A percentile compares a stretch with the other conserved stretches of the same genome.
These are phyloP conservation scores for Liodrosophila aerea DNA, from an alignment of 2,888 invertebrate species.

Conservation along the genomic window DNA sequence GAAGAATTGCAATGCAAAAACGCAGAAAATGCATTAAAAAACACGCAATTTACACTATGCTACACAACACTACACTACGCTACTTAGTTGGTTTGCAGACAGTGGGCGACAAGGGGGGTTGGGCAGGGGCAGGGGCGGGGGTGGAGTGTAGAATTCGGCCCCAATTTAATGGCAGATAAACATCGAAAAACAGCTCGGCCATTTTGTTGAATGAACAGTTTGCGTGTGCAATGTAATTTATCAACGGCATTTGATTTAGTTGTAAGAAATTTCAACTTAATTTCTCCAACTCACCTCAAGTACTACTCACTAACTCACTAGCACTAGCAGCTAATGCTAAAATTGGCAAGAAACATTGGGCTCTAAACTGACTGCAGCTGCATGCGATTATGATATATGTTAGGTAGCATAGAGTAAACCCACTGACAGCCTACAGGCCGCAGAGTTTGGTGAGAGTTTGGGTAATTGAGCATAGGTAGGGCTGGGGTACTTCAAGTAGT, in stretches of 20 bases:
- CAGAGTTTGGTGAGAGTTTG: too few relatives aligned
- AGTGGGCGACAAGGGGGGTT: too few relatives aligned
- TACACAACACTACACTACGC: too few relatives aligned
- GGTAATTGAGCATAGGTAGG: too few relatives aligned
- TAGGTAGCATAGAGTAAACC: too few relatives aligned
- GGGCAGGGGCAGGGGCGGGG: neutral
- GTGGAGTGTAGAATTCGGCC: conserved; percentile 35
- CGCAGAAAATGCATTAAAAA: conserved; percentile 46
- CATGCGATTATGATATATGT: too few relatives aligned
- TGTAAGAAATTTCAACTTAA: conserved; percentile 66
- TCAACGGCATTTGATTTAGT: conserved; percentile 73
- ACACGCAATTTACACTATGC: conserved; percentile 47
- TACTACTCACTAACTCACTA: too few relatives aligned
- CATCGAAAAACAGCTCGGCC: conserved; percentile 60
- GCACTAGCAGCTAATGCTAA: conserved; percentile 7
- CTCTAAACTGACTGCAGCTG: conserved; percentile 6
- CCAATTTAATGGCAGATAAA: conserved; percentile 61
- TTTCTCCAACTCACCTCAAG: conserved; percentile 27
- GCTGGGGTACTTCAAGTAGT: too few relatives aligned
- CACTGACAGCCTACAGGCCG: too few relatives aligned
- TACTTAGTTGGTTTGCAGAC: too few relatives aligned
- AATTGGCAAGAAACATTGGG: conserved; percentile 11
- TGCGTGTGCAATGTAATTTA: conserved; percentile 70
- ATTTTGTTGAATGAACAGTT: conserved; percentile 63
- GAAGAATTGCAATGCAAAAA: conserved; percentile 41